Conservation (phyloP, 2,888 invertebrate species). For the Microctonus hyperodae region DNA sequence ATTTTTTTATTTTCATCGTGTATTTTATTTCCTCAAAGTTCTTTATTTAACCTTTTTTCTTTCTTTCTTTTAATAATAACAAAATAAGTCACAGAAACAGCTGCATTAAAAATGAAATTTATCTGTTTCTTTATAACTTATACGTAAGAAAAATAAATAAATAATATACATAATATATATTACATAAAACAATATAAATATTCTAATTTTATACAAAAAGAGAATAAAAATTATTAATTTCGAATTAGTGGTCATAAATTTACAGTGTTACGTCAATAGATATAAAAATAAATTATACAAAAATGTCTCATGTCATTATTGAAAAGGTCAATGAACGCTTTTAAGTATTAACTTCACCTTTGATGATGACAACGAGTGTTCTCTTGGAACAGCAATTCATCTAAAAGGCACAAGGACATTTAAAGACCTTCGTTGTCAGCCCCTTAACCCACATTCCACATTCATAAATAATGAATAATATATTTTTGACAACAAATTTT, state of each 20-base stretch:
- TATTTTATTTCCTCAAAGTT: not conserved
- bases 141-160: too few relatives aligned
- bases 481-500: not conserved
- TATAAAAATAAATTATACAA: too few relatives aligned
- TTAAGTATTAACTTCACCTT: constrained; percentile 6
- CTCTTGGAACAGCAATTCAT: not conserved
- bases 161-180: too few relatives aligned
- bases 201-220: too few relatives aligned
- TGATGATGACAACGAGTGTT: not conserved
- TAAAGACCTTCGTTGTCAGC: not conserved
- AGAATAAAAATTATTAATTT: too few relatives aligned
- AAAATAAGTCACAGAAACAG: too few relatives aligned
- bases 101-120: too few relatives aligned
- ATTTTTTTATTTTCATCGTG: not conserved
- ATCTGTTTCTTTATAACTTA: too few relatives aligned
- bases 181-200: too few relatives aligned
- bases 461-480: not conserved
- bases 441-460: not conserved
- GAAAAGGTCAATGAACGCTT: constrained; percentile 4
- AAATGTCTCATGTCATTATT: not conserved
- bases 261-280: too few relatives aligned
- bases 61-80: too few relatives aligned
- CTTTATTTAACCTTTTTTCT: not conserved
- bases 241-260: too few relatives aligned
- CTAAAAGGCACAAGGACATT: not conserved